phyloP scores from a whole-genome alignment of 2,113 vertebrate genomes.

The Solenodon paradoxus region DNA sequence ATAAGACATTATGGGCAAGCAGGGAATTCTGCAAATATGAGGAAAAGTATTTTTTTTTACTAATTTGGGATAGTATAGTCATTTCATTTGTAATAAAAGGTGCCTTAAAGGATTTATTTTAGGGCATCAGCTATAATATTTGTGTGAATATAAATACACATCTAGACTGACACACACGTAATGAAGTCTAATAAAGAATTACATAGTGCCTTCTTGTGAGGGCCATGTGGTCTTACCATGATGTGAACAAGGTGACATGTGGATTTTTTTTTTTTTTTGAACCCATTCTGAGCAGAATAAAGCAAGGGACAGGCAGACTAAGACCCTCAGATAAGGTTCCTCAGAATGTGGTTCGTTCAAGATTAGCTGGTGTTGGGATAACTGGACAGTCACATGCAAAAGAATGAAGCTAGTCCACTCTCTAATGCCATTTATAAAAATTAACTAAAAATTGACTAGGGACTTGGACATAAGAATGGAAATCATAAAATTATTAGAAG shows the following conservation, averaged over 20 bases:
- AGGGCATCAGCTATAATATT: not conserved
- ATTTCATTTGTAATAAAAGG: not conserved
- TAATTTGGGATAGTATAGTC: not conserved
- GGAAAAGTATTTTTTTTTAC: not conserved
- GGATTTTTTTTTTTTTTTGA: not conserved
- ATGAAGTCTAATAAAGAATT: slow-evolving; percentile 18
- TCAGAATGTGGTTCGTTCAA: not conserved
- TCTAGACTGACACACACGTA: not conserved
- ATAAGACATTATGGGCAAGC: not conserved
- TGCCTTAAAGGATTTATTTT: slow-evolving; percentile 21
- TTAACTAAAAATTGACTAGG: too few relatives aligned
- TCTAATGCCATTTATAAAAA: too few relatives aligned
- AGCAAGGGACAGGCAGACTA: not conserved
- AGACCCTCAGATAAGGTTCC: not conserved
- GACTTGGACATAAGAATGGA: too few relatives aligned
- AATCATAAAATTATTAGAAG: too few relatives aligned
- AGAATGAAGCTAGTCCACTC: too few relatives aligned
- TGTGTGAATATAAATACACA: slow-evolving; percentile 33
- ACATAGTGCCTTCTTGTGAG: not conserved
- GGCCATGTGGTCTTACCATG: not conserved
- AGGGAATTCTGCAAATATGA: not conserved
- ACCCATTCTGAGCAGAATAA: not conserved
- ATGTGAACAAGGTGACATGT: not conserved
- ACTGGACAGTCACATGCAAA: too few relatives aligned
- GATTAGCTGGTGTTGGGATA: too few relatives aligned